Evolutionary conservation across 92 coral and sea anemone species (phyloP), one percentile per base, ranked within the genome.

Genomic region (Heliopora coerulea): DNA sequence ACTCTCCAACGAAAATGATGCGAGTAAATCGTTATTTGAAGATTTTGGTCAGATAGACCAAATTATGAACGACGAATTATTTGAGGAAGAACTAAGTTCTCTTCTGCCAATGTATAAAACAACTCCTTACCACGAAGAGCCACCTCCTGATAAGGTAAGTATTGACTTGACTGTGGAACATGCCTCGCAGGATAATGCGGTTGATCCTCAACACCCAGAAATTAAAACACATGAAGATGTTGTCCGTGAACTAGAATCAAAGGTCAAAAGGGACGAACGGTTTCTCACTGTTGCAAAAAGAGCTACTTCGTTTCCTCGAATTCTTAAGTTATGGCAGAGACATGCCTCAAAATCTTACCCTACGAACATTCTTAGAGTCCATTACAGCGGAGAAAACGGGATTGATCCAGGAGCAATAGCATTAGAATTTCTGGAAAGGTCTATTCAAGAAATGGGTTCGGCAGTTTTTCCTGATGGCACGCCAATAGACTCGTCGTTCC

Each of bases 261-360:
- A 79, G 67, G 81, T 79, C 18, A 83, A 63, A 41, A 40, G 42
- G 48, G 39, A 56, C 23, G 35, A 69, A 33, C 83, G 78, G 7
- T 78, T 70, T 60, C 76, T 80, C 48, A 48, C 80, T 49, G 58
- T 59, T 56, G 46, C 73, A n/a, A 75, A 79, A 69, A 66, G 85
- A 75, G 59, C 54, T 49, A 75, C 75, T 3, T 83, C 85, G 31
- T 62, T 75, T 57, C 56, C 82, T 56, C 75, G 82, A 30, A 31
- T 80, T 66, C 60, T 80, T 28, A 85, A 75, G 52, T 58, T 80
- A 54, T 85, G 85, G 85, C 79, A 81, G 56, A 75, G 88, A 59
- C 85, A 85, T 49, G 59, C 80, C 23, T 27, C 62, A 27, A 85
- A 85, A 78, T 60, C 70, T 56, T 80, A 52, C 49, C 66, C 75